Percentiles rank a stretch among this genome's conserved stretches.
Evolutionary conservation across 1,140 invertebrate genomes (phyloP).

Genomic region (Phthorimaea operculella): DNA sequence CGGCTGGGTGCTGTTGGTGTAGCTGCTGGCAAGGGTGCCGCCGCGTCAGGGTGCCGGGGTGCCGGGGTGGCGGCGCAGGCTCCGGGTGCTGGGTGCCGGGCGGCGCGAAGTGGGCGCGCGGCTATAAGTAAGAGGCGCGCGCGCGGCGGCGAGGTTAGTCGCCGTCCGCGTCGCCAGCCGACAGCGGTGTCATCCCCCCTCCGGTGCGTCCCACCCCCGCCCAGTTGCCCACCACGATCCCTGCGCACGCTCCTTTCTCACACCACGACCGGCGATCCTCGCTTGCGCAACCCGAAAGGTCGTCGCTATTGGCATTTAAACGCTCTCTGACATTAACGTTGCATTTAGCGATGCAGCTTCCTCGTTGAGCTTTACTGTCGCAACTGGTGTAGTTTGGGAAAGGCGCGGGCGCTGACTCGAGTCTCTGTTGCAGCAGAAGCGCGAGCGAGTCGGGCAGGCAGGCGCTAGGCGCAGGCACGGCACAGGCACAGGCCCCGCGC

Average conservation of each 20-base stretch:
- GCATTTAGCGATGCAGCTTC: constrained; percentile 64
- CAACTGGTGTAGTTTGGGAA: constrained; percentile 59
- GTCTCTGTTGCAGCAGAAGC: constrained; percentile 58
- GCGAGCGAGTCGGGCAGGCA: constrained; percentile 33
- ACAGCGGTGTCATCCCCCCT: constrained; percentile 42
- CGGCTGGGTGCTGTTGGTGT: neutral
- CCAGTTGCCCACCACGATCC: constrained; percentile 13
- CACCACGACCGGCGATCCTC: constrained; percentile 55
- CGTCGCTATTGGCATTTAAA: constrained; percentile 64
- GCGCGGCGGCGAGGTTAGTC: constrained; percentile 59
- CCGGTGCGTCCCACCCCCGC: constrained; percentile 41
- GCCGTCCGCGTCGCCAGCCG: constrained; percentile 53
- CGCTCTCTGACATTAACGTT: constrained; percentile 65
- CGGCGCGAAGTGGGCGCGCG: constrained; percentile 31
- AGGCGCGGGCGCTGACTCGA: constrained; percentile 58
- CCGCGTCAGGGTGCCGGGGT: constrained; percentile 19
- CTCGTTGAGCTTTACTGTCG: constrained; percentile 60
- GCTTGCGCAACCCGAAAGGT: constrained; percentile 64
- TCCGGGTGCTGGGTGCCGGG: constrained; percentile 6
- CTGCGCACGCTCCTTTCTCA: constrained; percentile 52
- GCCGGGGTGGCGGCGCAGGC: constrained; percentile 16
- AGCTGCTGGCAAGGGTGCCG: neutral
- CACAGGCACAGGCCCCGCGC: constrained; percentile 10
- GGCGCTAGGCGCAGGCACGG: constrained; percentile 11
- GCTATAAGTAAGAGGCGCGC: constrained; percentile 62